Evolutionary conservation across 30 jellyfish, hydroid and myxozoan species (phyloP).

Genomic region (Aurelia aurita complex sp. Pacific): DNA sequence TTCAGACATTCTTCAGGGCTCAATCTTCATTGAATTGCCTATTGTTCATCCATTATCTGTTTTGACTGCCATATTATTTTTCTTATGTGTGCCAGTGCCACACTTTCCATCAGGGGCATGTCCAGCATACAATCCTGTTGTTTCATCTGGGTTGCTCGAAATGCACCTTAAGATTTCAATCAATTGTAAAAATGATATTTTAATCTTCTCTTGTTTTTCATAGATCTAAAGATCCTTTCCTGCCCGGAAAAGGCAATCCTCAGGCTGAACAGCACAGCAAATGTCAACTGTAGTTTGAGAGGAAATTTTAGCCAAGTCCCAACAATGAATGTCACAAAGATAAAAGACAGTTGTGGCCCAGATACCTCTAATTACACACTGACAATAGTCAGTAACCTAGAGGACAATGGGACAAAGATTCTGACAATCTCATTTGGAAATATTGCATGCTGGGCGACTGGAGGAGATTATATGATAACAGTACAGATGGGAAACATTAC

Average conservation of each 20-base stretch:
- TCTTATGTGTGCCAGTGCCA: too few relatives aligned
- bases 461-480: slow-evolving; percentile 4
- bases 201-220: neutral
- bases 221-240: neutral
- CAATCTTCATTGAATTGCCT: too few relatives aligned
- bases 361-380: neutral
- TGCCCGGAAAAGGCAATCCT: neutral
- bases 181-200: too few relatives aligned
- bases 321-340: neutral
- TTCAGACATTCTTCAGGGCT: too few relatives aligned
- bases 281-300: neutral
- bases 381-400: too few relatives aligned
- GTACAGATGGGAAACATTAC: neutral
- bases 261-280: neutral
- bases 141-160: too few relatives aligned
- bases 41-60: too few relatives aligned
- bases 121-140: too few relatives aligned
- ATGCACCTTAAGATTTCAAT: too few relatives aligned
- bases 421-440: neutral
- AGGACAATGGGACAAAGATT: neutral
- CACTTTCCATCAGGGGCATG: too few relatives aligned
- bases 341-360: neutral
- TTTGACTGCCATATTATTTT: too few relatives aligned
- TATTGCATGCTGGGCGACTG: slow-evolving; percentile 4
- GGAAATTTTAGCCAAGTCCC: neutral